phyloP scores from a whole-genome alignment of 2,888 invertebrate species.

The Cryptophagus acutangulus region DNA sequence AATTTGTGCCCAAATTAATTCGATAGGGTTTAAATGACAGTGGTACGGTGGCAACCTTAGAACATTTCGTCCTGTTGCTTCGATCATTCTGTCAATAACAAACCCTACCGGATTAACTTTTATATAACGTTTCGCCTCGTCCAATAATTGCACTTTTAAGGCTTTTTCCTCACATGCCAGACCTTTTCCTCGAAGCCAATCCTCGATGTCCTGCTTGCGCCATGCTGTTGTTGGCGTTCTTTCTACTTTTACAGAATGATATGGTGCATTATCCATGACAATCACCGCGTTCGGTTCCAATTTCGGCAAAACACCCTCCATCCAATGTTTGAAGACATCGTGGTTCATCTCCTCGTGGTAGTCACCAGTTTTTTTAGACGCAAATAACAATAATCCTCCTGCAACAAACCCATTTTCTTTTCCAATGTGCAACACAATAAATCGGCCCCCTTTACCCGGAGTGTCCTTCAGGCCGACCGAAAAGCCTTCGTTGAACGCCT shows the following conservation, averaged over 20 bases:
- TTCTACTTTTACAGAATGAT: constrained; percentile 1
- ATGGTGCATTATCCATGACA: constrained; percentile 6
- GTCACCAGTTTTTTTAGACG: constrained; percentile 13
- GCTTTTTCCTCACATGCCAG: neutral
- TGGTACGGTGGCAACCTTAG: neutral
- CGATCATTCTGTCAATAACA: constrained; percentile 2
- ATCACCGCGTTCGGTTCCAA: constrained; percentile 2
- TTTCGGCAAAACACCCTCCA: neutral
- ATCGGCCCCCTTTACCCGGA: constrained; percentile 11
- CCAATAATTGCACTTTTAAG: constrained; percentile 1
- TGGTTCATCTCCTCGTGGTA: constrained; percentile 20
- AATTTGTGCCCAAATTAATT: neutral
- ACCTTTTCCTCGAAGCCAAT: too few relatives aligned
- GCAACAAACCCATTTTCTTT: constrained; percentile 14
- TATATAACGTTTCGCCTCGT: constrained; percentile 1
- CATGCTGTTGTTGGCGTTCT: constrained; percentile 3
- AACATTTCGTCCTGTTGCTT: constrained; percentile 3
- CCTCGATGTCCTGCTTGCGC: neutral
- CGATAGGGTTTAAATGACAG: too few relatives aligned
- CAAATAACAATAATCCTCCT: constrained; percentile 10
- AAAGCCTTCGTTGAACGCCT: constrained; percentile 15
- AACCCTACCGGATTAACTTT: constrained; percentile 1
- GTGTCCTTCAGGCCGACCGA: constrained; percentile 11
- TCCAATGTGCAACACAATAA: constrained; percentile 16
- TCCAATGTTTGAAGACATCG: constrained; percentile 8